Conservation (phyloP, 2,797 vertebrate genomes). For the Emydoidea blandingii region DNA sequence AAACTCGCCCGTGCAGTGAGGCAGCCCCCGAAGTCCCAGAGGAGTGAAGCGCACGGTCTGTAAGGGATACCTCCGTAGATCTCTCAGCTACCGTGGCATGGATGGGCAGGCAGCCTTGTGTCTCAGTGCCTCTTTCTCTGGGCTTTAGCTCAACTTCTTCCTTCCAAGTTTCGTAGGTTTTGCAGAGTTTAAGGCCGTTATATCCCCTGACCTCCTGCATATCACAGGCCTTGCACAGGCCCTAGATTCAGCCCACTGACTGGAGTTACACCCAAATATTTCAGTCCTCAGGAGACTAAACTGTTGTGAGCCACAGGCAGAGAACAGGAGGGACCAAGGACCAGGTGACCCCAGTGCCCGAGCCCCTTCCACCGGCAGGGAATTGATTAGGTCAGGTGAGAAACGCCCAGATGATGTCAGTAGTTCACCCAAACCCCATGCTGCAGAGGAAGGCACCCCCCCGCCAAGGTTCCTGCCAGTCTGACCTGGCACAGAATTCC, state of each 20-base stretch:
- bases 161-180: too few relatives aligned
- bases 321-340: too few relatives aligned
- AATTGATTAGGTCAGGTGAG: not conserved
- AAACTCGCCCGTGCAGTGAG: too few relatives aligned
- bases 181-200: too few relatives aligned
- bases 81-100: too few relatives aligned
- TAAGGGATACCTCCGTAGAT: not conserved
- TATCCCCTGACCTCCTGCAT: too few relatives aligned
- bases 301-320: too few relatives aligned
- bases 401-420: not conserved
- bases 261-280: too few relatives aligned
- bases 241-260: too few relatives aligned
- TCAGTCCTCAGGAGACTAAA: not conserved
- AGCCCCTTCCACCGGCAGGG: not conserved
- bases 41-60: too few relatives aligned
- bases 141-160: not conserved
- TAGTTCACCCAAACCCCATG: not conserved
- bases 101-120: not conserved
- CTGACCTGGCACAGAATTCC: not conserved
- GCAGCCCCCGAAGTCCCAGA: too few relatives aligned
- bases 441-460: not conserved
- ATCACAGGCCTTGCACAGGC: too few relatives aligned
- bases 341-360: not conserved
- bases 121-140: not conserved
- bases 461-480: not conserved